Conservation (phyloP, 2,113 vertebrate genomes). For the Callaeas wilsoni region DNA sequence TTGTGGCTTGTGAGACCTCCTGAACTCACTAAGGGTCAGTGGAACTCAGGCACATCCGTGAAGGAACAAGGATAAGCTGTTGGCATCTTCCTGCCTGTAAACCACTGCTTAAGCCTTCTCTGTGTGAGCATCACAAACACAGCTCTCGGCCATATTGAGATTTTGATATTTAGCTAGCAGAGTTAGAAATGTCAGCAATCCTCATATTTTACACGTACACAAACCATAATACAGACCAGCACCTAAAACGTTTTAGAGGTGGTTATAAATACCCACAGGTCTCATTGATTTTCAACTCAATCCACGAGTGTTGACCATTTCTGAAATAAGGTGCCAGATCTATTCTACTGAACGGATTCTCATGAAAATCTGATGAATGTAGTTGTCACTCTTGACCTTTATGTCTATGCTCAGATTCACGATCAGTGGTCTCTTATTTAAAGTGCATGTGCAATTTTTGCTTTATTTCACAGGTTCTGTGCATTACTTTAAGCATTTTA, state of each 20-base stretch:
- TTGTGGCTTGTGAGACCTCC: neutral
- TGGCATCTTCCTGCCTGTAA: neutral
- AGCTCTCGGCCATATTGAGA: neutral
- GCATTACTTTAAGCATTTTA: constrained; percentile 5
- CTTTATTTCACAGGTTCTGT: neutral
- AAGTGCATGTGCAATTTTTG: neutral
- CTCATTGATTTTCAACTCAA: neutral
- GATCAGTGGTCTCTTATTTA: neutral
- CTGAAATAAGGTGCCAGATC: neutral
- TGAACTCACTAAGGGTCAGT: neutral
- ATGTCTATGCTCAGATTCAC: neutral
- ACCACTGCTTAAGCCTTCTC: neutral
- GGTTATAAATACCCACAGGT: neutral
- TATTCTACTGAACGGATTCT: neutral
- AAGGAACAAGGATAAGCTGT: neutral
- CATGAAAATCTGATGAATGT: constrained; percentile 31
- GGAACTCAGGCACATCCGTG: neutral
- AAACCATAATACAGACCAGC: neutral
- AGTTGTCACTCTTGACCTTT: constrained; percentile 57
- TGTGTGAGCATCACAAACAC: accelerated
- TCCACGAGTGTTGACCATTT: neutral
- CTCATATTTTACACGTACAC: neutral
- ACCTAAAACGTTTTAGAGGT: neutral
- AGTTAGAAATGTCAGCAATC: neutral
- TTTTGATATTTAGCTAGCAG: neutral